Percentiles rank a stretch among this genome's conserved stretches.
phyloP scores from a whole-genome alignment of 2,888 invertebrate species.

The Heliconius ethilla region DNA sequence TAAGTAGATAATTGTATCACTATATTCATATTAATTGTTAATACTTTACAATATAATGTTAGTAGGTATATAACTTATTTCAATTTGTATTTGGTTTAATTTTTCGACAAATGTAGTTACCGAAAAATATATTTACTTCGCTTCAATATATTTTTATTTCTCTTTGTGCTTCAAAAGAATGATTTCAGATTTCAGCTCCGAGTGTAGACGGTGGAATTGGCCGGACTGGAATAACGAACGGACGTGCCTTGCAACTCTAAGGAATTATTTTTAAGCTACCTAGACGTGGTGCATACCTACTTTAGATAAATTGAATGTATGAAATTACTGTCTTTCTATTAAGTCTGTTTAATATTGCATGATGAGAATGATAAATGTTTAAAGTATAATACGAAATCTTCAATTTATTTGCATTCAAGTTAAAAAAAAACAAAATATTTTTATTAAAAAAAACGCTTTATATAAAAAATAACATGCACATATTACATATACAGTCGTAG shows the following conservation, averaged over 20 bases:
- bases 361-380: background rate
- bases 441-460: background rate
- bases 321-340: background rate
- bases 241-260: slow-evolving; percentile 74
- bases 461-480: background rate
- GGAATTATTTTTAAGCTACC: slow-evolving; percentile 66
- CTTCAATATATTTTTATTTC: slow-evolving; percentile 50
- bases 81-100: background rate
- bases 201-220: slow-evolving; percentile 65
- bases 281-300: slow-evolving; percentile 37
- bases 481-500: background rate
- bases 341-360: background rate
- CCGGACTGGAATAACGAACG: slow-evolving; percentile 71
- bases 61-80: background rate
- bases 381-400: too few species aligned
- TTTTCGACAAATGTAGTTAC: background rate
- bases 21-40: background rate
- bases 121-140: slow-evolving; percentile 29
- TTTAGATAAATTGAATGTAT: slow-evolving; percentile 23
- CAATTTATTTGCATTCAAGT: too few species aligned
- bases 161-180: slow-evolving; percentile 50
- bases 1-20: too few species aligned
- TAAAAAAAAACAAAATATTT: background rate
- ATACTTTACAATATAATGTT: background rate
- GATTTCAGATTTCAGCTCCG: slow-evolving; percentile 63